These are phyloP conservation scores for Dendropsophus ebraccatus DNA, from an alignment of 2,113 vertebrate genomes.

Conservation along the genomic window DNA sequence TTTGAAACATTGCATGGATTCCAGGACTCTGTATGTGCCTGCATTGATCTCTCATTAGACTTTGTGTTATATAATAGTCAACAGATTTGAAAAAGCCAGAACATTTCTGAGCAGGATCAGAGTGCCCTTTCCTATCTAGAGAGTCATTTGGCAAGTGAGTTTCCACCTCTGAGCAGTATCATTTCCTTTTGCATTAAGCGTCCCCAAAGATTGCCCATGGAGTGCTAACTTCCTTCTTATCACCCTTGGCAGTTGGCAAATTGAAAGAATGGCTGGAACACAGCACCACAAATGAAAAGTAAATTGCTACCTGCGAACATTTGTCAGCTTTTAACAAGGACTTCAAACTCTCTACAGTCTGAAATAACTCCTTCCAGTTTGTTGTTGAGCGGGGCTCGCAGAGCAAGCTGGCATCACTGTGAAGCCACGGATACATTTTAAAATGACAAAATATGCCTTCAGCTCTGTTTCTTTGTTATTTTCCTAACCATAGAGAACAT, in stretches of 20 bases:
- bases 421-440: background rate
- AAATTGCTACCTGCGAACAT: conserved; percentile 58
- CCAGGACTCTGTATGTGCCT: background rate
- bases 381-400: conserved; percentile 1
- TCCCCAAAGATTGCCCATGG: conserved; percentile 54
- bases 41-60: conserved; percentile 40
- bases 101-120: conserved; percentile 17
- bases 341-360: conserved; percentile 55
- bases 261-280: conserved; percentile 58
- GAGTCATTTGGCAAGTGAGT: conserved; percentile 54
- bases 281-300: conserved; percentile 57
- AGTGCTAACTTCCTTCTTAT: conserved; percentile 50
- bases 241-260: conserved; percentile 58
- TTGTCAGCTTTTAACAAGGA: conserved; percentile 58
- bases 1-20: conserved; percentile 3
- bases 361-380: conserved; percentile 51
- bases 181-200: conserved; percentile 54
- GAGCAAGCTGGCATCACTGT: background rate
- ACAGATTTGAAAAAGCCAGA: conserved; percentile 25
- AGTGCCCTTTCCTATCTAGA: conserved; percentile 27
- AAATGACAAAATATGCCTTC: conserved; percentile 5
- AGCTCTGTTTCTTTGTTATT: background rate
- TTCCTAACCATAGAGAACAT: background rate
- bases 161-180: conserved; percentile 52
- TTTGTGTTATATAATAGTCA: conserved; percentile 31